phyloP scores from a whole-genome alignment of 2,113 vertebrate genomes.

The Piliocolobus tephrosceles region DNA sequence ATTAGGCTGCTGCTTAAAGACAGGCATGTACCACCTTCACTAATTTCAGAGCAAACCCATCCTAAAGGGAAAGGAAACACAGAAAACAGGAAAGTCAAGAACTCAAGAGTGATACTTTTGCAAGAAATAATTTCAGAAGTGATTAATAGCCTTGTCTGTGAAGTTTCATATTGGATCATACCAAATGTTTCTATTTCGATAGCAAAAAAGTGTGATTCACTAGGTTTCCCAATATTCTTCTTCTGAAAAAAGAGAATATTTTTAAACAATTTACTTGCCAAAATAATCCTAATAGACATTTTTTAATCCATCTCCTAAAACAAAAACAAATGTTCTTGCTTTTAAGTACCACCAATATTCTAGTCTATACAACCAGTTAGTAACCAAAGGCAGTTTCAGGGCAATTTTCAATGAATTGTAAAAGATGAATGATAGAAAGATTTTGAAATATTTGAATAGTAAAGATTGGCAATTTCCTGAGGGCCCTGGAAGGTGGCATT shows the following conservation, averaged over 20 bases:
- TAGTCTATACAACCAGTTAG: background rate
- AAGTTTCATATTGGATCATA: slow-evolving; percentile 32
- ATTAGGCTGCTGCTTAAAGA: slow-evolving; percentile 79
- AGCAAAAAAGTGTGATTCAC: background rate
- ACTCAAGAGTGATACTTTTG: background rate
- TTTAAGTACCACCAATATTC: background rate
- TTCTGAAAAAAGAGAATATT: background rate
- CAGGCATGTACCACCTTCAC: slow-evolving; percentile 78
- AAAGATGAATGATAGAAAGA: background rate
- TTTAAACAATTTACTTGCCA: slow-evolving; percentile 36
- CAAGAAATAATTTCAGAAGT: slow-evolving; percentile 31
- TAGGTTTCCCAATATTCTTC: background rate
- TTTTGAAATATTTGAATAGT: background rate
- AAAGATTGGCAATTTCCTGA: background rate
- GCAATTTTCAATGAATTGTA: background rate
- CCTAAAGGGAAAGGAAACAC: slow-evolving; percentile 28
- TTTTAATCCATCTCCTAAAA: background rate
- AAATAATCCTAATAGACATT: slow-evolving; percentile 24
- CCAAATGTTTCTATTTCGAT: background rate
- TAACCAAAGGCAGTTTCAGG: slow-evolving; percentile 1
- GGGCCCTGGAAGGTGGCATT: background rate
- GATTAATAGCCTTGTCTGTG: background rate
- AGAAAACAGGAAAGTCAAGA: slow-evolving; percentile 58
- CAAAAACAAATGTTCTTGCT: slow-evolving; percentile 23
- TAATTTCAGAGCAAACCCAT: slow-evolving; percentile 76